Percentiles rank a stretch among this genome's conserved stretches.
These are phyloP conservation scores for Propithecus coquereli DNA, from an alignment of 2,113 vertebrate species.

Conservation along the genomic window DNA sequence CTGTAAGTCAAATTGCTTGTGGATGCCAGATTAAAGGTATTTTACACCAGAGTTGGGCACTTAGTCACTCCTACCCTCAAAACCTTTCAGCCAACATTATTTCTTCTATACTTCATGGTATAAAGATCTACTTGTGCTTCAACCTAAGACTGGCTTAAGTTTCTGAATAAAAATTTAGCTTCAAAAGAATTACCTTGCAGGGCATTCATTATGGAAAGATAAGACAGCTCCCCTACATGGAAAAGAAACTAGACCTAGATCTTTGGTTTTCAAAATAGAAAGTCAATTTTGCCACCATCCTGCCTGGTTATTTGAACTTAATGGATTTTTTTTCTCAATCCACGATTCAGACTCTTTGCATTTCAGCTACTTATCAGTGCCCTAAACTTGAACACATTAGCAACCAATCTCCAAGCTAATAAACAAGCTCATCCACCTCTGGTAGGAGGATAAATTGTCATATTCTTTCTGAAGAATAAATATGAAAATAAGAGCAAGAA, in stretches of 20 bases:
- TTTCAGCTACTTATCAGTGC: not conserved
- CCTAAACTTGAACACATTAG: slow-evolving; percentile 6
- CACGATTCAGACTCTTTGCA: not conserved
- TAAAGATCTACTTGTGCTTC: not conserved
- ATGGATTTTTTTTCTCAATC: not conserved
- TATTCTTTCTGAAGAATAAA: not conserved
- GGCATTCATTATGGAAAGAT: not conserved
- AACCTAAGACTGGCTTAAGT: not conserved
- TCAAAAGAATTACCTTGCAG: not conserved
- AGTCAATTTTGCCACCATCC: not conserved
- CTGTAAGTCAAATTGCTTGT: not conserved
- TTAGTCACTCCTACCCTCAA: not conserved
- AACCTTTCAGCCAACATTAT: not conserved
- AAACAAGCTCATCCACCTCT: not conserved
- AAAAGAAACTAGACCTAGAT: slow-evolving; percentile 17
- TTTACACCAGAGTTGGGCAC: not conserved
- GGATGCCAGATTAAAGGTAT: not conserved
- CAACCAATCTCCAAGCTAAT: not conserved
- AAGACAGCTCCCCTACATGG: not conserved
- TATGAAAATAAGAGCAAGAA: not conserved
- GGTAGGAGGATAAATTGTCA: not conserved
- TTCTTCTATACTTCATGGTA: not conserved
- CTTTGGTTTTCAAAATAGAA: not conserved
- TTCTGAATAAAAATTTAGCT: slow-evolving; percentile 6
- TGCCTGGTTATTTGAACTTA: not conserved